Conservation (phyloP, 1,140 invertebrate species). For the Atta colombica region DNA sequence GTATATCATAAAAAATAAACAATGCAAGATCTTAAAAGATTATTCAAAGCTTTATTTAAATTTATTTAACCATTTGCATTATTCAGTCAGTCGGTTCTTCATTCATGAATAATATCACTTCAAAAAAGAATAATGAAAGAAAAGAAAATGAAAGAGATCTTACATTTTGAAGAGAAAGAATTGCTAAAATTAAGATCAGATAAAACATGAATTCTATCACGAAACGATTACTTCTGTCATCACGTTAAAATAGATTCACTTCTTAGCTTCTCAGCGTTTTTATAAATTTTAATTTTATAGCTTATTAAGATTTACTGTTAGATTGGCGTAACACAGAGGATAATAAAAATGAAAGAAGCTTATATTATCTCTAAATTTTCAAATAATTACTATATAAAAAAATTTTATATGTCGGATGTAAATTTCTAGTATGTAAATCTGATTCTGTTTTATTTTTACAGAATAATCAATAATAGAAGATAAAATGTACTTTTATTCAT, state of each 20-base stretch:
- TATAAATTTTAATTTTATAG: background rate
- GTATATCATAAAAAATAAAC: background rate
- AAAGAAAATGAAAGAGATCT: background rate
- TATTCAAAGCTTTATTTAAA: background rate
- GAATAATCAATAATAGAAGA: background rate
- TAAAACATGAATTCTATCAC: slow-evolving; percentile 15
- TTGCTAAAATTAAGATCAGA: background rate
- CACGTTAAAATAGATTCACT: background rate
- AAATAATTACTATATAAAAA: background rate
- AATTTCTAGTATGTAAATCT: background rate
- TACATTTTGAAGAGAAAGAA: background rate
- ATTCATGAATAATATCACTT: background rate
- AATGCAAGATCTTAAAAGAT: background rate
- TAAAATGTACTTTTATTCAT: background rate
- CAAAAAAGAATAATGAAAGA: background rate
- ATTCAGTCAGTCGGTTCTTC: background rate
- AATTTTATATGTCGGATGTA: background rate
- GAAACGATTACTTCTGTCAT: background rate
- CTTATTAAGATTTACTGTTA: background rate
- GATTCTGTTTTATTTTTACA: background rate
- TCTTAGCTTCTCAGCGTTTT: background rate
- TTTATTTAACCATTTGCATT: background rate
- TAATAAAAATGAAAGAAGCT: background rate
- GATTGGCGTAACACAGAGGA: background rate
- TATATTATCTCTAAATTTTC: background rate